Evolutionary conservation across 2,888 invertebrate species (phyloP), one percentile per base, ranked within the genome.

Genomic region (Melipona beecheii): DNA sequence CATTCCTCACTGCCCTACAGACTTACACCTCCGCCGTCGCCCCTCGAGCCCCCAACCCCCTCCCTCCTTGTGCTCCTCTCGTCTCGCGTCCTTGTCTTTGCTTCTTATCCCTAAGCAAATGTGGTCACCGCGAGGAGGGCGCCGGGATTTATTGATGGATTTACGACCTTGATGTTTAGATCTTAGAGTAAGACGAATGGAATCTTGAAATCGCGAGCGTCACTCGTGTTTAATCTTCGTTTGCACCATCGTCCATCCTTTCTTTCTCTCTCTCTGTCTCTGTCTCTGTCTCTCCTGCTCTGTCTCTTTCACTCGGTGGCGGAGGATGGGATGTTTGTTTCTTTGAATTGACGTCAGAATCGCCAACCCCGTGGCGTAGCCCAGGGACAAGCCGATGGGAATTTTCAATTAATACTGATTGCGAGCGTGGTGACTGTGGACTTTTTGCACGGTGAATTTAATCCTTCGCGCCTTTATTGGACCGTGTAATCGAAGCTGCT

Each of bases 1-100:
- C 94, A 94, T 94, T 94, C 92, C 94, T 94, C 94, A 94, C 93
- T 91, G 92, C 91, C 91, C 91, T 90, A 87, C 90, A 89, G 91
- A 90, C 91, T 91, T 90, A 91, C 92, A 91, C 93, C 92, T 90
- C 90, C 87, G 82, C 82, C 89, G n/a, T n/a, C 56, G 21, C 64
- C 36, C 60, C 60, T 60, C 60, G 43, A 9, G 9, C 43, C 1
- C 43, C 31, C 31, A 1, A 11, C 43, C 11, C 43, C 27, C 27
- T 27, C 43, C 43, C 43, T 11, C 17, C 52, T 19, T 4, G 19
- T 15, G 52, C 52, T 52, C 4, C 52, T 19, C 17, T 19, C 52
- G 52, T 43, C 64, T 64, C 87, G 87, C 88, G 87, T 89, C 91
- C 92, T 92, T 92, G 93, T 94, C 93, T 93, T 92, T 92, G 93